Evolutionary conservation across 2,113 vertebrate genomes (phyloP).

Genomic region (Hystrix cristata): DNA sequence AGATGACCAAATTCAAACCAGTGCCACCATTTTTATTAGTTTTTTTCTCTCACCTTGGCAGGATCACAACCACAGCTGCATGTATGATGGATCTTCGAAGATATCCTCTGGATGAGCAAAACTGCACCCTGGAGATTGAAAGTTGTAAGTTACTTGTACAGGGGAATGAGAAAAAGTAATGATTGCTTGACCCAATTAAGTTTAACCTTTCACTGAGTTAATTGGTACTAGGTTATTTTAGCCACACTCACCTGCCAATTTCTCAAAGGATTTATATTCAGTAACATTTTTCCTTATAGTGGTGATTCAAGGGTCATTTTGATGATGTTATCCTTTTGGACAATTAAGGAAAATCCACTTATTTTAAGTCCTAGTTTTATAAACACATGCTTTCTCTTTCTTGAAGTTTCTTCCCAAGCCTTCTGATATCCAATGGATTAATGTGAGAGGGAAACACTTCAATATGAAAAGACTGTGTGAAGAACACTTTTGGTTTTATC

Average conservation of each 20-base stretch:
- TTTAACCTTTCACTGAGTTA: background rate
- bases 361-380: slow-evolving; percentile 15
- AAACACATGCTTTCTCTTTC: background rate
- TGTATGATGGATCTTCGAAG: slow-evolving; percentile 98
- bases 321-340: slow-evolving; percentile 23
- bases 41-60: slow-evolving; percentile 79
- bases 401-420: background rate
- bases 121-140: slow-evolving; percentile 97
- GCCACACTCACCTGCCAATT: background rate
- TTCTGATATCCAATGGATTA: background rate
- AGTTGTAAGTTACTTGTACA: slow-evolving; percentile 92
- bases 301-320: background rate
- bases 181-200: slow-evolving; percentile 19
- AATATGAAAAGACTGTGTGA: slow-evolving; percentile 14
- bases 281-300: slow-evolving; percentile 21
- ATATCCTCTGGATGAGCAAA: slow-evolving; percentile 97
- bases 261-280: slow-evolving; percentile 38
- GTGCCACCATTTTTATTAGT: background rate
- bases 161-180: slow-evolving; percentile 69
- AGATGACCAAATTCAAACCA: background rate
- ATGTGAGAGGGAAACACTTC: slow-evolving; percentile 13
- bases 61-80: slow-evolving; percentile 97
- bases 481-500: background rate
- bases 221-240: background rate
- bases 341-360: slow-evolving; percentile 18